phyloP scores from a whole-genome alignment of 2,888 invertebrate species.

The Calameuta filiformis region DNA sequence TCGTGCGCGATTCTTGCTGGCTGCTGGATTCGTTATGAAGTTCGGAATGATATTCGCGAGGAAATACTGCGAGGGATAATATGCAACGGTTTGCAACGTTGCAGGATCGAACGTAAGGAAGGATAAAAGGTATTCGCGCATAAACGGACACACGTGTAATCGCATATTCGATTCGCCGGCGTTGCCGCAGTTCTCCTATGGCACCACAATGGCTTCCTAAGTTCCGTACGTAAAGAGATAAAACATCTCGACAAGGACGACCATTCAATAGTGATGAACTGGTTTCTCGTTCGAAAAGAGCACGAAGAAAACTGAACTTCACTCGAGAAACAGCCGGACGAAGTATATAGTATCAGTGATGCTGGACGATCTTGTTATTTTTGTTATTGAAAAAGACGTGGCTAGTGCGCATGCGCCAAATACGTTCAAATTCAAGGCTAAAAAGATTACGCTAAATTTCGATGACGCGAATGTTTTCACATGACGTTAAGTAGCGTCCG shows the following conservation, averaged over 20 bases:
- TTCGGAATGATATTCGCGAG: not conserved
- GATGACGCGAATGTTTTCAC: not conserved
- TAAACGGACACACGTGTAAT: constrained; percentile 1
- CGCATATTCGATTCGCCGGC: constrained; percentile 34
- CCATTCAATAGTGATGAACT: constrained; percentile 58
- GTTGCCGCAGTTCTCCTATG: constrained; percentile 46
- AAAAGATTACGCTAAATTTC: not conserved
- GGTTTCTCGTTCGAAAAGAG: constrained; percentile 25
- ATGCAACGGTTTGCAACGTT: not conserved
- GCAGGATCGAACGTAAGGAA: not conserved
- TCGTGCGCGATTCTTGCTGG: not conserved
- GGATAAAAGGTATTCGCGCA: not conserved
- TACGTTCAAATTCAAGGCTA: not conserved
- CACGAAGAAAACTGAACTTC: not conserved
- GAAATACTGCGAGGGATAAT: not conserved
- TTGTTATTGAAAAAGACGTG: not conserved
- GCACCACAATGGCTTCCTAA: constrained; percentile 57
- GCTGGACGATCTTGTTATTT: not conserved
- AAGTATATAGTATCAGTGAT: not conserved
- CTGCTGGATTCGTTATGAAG: not conserved
- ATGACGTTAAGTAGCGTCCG: not conserved
- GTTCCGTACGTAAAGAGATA: constrained; percentile 52
- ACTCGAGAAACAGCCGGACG: not conserved
- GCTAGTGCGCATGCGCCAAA: not conserved
- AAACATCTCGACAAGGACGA: constrained; percentile 56